Base-by-base conservation (phyloP, 2,113 vertebrate species). In the Cyprinus carpio region DNA sequence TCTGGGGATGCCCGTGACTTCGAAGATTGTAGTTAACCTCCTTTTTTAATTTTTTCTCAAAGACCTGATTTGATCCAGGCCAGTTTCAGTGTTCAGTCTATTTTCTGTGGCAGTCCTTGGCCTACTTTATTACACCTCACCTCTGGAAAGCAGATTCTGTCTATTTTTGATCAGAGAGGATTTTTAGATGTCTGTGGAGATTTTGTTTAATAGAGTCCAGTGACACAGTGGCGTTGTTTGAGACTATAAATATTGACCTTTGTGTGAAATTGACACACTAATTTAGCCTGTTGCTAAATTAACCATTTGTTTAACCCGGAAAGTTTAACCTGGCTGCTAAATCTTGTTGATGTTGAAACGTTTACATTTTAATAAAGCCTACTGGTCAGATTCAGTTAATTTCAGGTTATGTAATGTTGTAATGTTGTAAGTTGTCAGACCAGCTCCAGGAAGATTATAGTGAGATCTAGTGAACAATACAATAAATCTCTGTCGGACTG, bases 31-130 rank as follows among this genome's bases (percentile, higher is more conserved):
- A 83, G 84, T 90, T 93, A 93, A 92, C 91, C 92, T 91, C 64
- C 43, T 88, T 92, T 88, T 87, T 82, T 23, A 46, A 46, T 80
- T 80, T 75, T 56, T 67, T 82, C 72, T n/a, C 9, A 31, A 74
- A 89, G 85, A 78, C 90, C 89, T 87, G 81, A 84, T 89, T 89
- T 88, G 88, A 92, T 92, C 67, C 20, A 43, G 88, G 88, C 84
- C 91, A 90, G 81, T 86, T 85, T 90, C 89, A 89, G 87, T 71
- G 88, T 80, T 71, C 12, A 89, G 90, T 92, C 93, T 94, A 93
- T 94, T 95, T 94, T 93, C 90, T 87, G 89, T 90, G 86, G 77
- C 82, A 93, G 94, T 93, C 94, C 94, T 95, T 95, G 95, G 92
- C 94, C 94, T 93, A 95, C 90, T 95, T 95, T 90, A 90, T 92